Percentiles rank a stretch among this genome's conserved stretches.
Conservation (phyloP, 1,140 invertebrate species). For the Batillaria attramentaria region DNA sequence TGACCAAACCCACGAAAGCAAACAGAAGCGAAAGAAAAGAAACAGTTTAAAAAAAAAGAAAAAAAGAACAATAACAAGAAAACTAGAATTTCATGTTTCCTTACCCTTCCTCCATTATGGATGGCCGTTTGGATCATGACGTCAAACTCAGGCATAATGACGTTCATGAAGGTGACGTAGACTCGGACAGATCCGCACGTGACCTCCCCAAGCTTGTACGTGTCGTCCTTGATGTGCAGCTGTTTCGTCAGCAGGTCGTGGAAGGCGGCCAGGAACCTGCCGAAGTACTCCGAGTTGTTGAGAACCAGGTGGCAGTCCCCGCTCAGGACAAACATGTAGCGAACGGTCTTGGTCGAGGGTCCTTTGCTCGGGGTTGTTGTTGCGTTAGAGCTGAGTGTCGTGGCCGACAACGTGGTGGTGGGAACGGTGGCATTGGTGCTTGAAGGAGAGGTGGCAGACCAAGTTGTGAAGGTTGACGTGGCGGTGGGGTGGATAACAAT, state of each 20-base stretch:
- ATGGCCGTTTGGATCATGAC: not conserved
- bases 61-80: too few relatives aligned
- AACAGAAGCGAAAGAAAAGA: too few relatives aligned
- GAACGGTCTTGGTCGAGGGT: not conserved
- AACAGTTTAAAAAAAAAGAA: too few relatives aligned
- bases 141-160: conserved; percentile 17
- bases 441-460: not conserved
- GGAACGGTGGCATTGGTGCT: not conserved
- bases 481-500: not conserved
- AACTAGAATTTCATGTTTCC: not conserved
- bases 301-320: conserved; percentile 37
- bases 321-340: conserved; percentile 29
- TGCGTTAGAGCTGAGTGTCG: not conserved
- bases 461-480: not conserved
- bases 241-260: conserved; percentile 28
- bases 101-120: conserved; percentile 19
- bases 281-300: conserved; percentile 31
- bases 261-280: conserved; percentile 30
- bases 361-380: not conserved
- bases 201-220: conserved; percentile 25
- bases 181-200: conserved; percentile 34
- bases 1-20: too few relatives aligned
- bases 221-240: conserved; percentile 27
- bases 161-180: conserved; percentile 30
- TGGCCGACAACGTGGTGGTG: not conserved